phyloP scores from a whole-genome alignment of 2,888 invertebrate species.

The Macrosoma leucophasiata region DNA sequence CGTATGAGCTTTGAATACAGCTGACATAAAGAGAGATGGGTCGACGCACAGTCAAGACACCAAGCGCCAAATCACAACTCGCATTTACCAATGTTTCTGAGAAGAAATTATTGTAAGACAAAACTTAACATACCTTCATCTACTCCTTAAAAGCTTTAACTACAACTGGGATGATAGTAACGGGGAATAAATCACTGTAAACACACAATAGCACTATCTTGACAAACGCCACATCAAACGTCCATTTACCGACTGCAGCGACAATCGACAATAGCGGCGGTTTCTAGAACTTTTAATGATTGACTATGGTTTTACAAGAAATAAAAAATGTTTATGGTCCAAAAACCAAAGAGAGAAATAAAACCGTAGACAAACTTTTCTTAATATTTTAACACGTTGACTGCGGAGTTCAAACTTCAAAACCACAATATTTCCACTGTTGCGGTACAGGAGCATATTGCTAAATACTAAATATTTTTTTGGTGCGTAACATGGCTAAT shows the following conservation, averaged over 20 bases:
- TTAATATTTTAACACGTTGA: too few species aligned
- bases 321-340: too few species aligned
- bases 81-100: constrained; percentile 25
- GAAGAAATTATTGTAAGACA: constrained; percentile 32
- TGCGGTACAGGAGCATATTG: too few species aligned
- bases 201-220: constrained; percentile 79
- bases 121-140: constrained; percentile 75
- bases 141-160: constrained; percentile 75
- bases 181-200: constrained; percentile 74
- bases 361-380: too few species aligned
- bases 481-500: too few species aligned
- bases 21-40: constrained; percentile 70
- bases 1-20: constrained; percentile 74
- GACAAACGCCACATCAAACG: constrained; percentile 79
- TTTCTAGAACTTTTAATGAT: constrained; percentile 45
- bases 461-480: too few species aligned
- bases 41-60: constrained; percentile 50
- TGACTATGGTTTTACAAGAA: too few species aligned
- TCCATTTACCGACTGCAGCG: constrained; percentile 81
- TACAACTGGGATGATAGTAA: constrained; percentile 65
- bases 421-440: too few species aligned
- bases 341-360: too few species aligned
- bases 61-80: constrained; percentile 56
- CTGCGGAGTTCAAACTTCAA: too few species aligned
- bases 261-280: constrained; percentile 52